Evolutionary conservation across 2,113 vertebrate genomes (phyloP).

Genomic region (Otus sunia): DNA sequence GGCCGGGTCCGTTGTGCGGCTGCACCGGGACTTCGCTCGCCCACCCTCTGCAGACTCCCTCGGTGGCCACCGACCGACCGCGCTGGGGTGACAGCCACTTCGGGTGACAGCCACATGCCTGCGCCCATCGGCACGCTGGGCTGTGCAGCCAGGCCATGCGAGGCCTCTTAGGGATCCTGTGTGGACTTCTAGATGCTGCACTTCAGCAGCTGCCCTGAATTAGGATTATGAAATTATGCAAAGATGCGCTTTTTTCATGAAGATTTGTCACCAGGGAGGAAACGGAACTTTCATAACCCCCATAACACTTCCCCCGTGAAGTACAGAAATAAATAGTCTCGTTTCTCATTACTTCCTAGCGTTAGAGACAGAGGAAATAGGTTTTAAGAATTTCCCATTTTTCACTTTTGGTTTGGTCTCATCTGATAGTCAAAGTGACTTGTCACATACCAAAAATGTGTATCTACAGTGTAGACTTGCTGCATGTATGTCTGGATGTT

Average conservation of each 20-base stretch:
- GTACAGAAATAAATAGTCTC: not conserved
- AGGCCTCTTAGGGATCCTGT: too few species aligned
- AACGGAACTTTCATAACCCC: not conserved
- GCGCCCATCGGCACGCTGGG: rapidly evolving
- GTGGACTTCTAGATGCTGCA: rapidly evolving
- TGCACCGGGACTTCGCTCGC: rapidly evolving
- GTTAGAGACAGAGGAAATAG: not conserved
- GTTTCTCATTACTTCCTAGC: not conserved
- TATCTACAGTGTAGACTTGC: not conserved
- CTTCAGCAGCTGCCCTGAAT: not conserved
- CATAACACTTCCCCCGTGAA: rapidly evolving
- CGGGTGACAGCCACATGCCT: too few species aligned
- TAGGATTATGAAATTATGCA: not conserved
- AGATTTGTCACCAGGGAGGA: not conserved
- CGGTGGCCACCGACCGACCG: rapidly evolving
- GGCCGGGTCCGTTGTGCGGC: rapidly evolving
- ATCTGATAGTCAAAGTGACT: not conserved
- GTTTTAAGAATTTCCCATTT: not conserved
- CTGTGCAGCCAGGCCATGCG: rapidly evolving
- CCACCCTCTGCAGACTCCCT: not conserved
- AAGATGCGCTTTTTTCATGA: not conserved
- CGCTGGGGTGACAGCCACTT: not conserved
- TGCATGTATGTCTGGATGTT: not conserved
- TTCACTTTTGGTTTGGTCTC: not conserved
- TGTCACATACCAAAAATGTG: rapidly evolving